Conservation (phyloP, 2,888 invertebrate genomes). For the Girardia tigrina region DNA sequence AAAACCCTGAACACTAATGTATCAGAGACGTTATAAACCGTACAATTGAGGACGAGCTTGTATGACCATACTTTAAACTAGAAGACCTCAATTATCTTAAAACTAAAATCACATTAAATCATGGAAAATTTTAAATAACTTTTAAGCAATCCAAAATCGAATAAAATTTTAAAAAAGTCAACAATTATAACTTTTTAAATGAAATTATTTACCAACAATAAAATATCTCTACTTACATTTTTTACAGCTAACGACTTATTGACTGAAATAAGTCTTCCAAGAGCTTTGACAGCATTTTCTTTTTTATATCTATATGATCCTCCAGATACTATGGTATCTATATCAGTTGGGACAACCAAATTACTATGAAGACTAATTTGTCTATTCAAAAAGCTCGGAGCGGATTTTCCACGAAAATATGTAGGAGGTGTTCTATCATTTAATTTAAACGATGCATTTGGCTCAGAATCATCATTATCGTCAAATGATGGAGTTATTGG, state of each 20-base stretch:
- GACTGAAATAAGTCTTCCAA: not conserved
- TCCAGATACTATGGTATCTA: not conserved
- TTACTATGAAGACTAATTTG: slow-evolving; percentile 12
- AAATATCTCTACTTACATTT: too few relatives aligned
- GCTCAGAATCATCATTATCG: not conserved
- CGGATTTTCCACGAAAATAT: not conserved
- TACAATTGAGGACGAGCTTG: too few relatives aligned
- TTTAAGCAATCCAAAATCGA: too few relatives aligned
- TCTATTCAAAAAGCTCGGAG: not conserved
- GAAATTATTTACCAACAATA: too few relatives aligned
- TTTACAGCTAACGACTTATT: not conserved
- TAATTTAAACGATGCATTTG: not conserved
- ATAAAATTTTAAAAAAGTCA: too few relatives aligned
- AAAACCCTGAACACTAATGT: too few relatives aligned
- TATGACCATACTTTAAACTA: too few relatives aligned
- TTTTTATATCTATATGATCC: slow-evolving; percentile 6
- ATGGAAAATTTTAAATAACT: too few relatives aligned
- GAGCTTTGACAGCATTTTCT: not conserved
- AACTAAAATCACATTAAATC: too few relatives aligned
- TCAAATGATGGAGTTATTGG: not conserved
- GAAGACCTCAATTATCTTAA: too few relatives aligned
- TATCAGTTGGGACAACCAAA: not conserved
- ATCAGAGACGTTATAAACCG: too few relatives aligned
- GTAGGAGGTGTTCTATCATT: not conserved
- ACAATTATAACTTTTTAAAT: too few relatives aligned